Evolutionary conservation across 2,888 invertebrate species (phyloP).

Genomic region (Steinernema hermaphroditum): DNA sequence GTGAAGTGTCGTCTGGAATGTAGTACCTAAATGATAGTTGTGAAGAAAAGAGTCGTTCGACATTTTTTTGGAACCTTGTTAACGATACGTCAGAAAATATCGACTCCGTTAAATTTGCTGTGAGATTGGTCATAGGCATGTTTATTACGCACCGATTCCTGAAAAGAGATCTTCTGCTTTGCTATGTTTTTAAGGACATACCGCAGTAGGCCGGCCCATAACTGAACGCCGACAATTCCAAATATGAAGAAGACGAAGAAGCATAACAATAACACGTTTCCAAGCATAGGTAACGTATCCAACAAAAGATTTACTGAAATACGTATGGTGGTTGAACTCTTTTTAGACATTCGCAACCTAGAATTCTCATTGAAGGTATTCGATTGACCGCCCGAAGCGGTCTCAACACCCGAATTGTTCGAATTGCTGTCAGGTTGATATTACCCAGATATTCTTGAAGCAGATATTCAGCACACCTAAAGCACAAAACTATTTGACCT

Average conservation of each 20-base stretch:
- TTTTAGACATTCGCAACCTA: constrained; percentile 53
- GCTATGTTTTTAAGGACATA: constrained; percentile 81
- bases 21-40: too few species aligned
- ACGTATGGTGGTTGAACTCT: not conserved
- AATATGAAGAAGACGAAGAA: constrained; percentile 99
- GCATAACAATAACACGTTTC: constrained; percentile 91
- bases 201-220: constrained; percentile 95
- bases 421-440: constrained; percentile 94
- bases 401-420: constrained; percentile 93
- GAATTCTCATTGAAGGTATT: constrained; percentile 82
- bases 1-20: constrained; percentile 68
- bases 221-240: constrained; percentile 97
- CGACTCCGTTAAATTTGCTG: constrained; percentile 48
- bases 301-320: constrained; percentile 89
- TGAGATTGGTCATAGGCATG: constrained; percentile 52
- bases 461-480: constrained; percentile 72
- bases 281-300: constrained; percentile 98
- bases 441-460: constrained; percentile 83
- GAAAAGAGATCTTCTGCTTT: constrained; percentile 22
- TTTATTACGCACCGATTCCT: constrained; percentile 65
- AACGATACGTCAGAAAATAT: constrained; percentile 57
- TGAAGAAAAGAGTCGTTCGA: too few species aligned
- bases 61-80: constrained; percentile 46
- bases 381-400: constrained; percentile 97
- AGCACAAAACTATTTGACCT: constrained; percentile 42